Evolutionary conservation across 2,797 vertebrate species (phyloP), one percentile per base, ranked within the genome.

Genomic region (Melanotaenia trifasciata): DNA sequence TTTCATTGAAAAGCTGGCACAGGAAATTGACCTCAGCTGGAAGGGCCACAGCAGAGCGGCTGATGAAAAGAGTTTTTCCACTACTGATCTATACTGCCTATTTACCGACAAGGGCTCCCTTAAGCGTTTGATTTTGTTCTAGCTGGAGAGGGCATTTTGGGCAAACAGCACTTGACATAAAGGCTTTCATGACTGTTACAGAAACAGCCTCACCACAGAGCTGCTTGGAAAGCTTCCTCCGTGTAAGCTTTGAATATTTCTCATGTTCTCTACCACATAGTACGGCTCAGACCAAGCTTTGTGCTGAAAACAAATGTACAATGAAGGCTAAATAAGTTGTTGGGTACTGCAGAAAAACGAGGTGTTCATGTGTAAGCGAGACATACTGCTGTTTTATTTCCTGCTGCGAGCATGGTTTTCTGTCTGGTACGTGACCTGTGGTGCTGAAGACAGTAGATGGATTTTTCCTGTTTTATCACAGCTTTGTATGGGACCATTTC

Each of bases 21-120:
- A 30, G 71, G 59, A 83, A 76, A 83, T 32, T 79, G 70, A 85
- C 74, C 82, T 74, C 16, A 3, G 70, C 43, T 40, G 76, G 58
- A 79, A 58, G 64, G 43, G 45, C 79, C 58, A 24, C 58, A 63
- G 50, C 70, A 36, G 45, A 59, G 64, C 35, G 63, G 72, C 54
- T 53, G 73, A 65, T 70, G 66, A 79, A 79, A 71, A 65, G 76
- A 67, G 70, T 78, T 88, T 81, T 74, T 58, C 72, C 78, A 58
- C 40, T 32, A 38, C 63, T 82, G 78, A 87, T 84, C 79, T 76
- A 64, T 77, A 58, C 68, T 10, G 22, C 13, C 77, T 64, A 75
- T 86, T 87, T 79, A 73, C 45, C 14, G 45, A 69, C 64, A 36
- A 76, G 12, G 60, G 64, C 75, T 72, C 58, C 69, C 54, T 60